Evolutionary conservation across 2,113 vertebrate species (phyloP).

Genomic region (Proterorhinus semilunaris): DNA sequence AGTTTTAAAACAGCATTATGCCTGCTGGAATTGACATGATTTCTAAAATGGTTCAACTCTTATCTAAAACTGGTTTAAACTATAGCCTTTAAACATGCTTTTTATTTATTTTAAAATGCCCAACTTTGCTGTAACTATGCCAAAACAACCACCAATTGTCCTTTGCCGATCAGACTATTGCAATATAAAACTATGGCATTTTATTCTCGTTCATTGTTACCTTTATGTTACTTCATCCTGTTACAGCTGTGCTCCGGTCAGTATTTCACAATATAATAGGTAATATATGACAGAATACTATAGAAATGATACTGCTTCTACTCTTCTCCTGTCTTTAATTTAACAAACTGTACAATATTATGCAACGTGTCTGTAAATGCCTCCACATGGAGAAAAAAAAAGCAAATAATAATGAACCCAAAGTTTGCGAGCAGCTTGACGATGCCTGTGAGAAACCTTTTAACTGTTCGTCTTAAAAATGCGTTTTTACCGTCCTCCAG

Average conservation of each 20-base stretch:
- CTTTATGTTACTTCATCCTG: conserved; percentile 26
- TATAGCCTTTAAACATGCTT: not conserved
- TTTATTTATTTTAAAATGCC: not conserved
- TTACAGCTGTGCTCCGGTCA: conserved; percentile 17
- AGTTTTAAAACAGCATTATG: not conserved
- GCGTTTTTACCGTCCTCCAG: conserved; percentile 59
- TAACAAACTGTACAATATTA: conserved; percentile 48
- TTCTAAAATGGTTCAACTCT: not conserved
- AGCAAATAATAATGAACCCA: conserved; percentile 60
- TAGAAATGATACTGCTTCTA: not conserved
- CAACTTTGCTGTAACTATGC: not conserved
- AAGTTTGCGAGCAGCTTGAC: conserved; percentile 51
- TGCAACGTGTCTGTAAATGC: conserved; percentile 61
- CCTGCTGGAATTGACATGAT: not conserved
- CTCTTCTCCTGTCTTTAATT: conserved; percentile 10
- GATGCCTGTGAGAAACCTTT: conserved; percentile 58
- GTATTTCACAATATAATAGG: conserved; percentile 16
- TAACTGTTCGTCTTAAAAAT: conserved; percentile 45
- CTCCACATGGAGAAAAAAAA: conserved; percentile 29
- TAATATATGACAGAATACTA: conserved; percentile 1
- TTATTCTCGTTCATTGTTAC: conserved; percentile 21
- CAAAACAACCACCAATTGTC: not conserved
- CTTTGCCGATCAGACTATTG: not conserved
- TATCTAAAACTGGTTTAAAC: not conserved
- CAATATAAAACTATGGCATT: conserved; percentile 16